Evolutionary conservation across 92 coral and sea anemone genomes (phyloP), one percentile per base, ranked within the genome.

Genomic region (Epizoanthus stellaris): DNA sequence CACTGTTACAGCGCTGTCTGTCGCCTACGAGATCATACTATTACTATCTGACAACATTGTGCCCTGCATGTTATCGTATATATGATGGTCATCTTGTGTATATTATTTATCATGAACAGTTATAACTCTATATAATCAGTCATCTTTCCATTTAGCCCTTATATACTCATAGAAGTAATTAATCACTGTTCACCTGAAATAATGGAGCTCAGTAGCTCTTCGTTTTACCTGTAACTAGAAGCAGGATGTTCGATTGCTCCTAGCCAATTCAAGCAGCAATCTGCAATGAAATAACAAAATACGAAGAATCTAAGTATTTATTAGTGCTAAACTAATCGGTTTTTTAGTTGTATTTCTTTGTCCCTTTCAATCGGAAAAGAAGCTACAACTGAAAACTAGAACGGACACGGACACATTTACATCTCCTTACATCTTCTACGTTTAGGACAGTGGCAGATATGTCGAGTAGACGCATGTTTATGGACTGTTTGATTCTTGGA

Each of bases 361-460:
- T 21, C 63, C n/a, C 63, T 47, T 3, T 49, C n/a, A 56, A 17
- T 47, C 12, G 63, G 49, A 10, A 74, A 47, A 49, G 11, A 13
- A 20, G 20, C 14, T 7, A 13, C 17, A 5, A 64, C 1, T 64
- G 11, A 21, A 64, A 68, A 6, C 16, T 19, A 17, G 36, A 60
- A 30, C 16, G 14, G 12, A 70, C n/a, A 67, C 4, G 3, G 30
- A 16, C 0, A 20, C 9, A 16, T 20, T 39, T 17, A 12, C 21
- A 23, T 20, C 54, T 39, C 82, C 99, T 93, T 95, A 96, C 99
- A 71, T 96, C 99, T 61, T 92, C 95, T 71, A 95, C 95, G 54
- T 96, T 96, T 54, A 95, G 97, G 45, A 96, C 95, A 17, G 99
- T 96, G 19, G 99, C 99, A 49, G 99, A 96, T 80, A 96, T 93